These are phyloP conservation scores for Carapus acus DNA, from an alignment of 2,797 vertebrate species.

Conservation along the genomic window DNA sequence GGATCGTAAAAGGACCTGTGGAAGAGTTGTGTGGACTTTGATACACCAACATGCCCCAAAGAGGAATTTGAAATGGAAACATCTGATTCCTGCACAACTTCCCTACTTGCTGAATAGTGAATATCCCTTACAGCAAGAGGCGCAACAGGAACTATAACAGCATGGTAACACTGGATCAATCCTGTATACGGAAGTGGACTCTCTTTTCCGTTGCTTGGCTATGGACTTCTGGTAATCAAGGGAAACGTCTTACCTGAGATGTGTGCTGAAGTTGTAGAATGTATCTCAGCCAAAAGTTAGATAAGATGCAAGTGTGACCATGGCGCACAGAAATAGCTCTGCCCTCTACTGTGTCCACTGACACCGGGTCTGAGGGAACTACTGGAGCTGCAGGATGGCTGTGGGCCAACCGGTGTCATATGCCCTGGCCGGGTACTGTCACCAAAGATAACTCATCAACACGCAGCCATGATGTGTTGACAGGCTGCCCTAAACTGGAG, in stretches of 20 bases:
- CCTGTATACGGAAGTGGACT: too few species aligned
- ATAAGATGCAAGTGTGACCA: constrained; percentile 29
- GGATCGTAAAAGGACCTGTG: too few species aligned
- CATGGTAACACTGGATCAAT: too few species aligned
- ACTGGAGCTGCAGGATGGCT: constrained; percentile 6
- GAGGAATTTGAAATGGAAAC: too few species aligned
- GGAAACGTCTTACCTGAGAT: constrained; percentile 8
- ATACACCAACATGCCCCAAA: too few species aligned
- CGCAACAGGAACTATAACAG: too few species aligned
- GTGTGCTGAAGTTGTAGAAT: background rate
- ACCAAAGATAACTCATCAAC: constrained; percentile 61
- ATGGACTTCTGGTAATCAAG: too few species aligned
- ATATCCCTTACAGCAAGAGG: too few species aligned
- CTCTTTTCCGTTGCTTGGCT: too few species aligned
- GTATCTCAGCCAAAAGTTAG: constrained; percentile 6
- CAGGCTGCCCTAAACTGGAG: constrained; percentile 52
- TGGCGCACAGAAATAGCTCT: constrained; percentile 51
- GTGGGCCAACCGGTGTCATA: constrained; percentile 15
- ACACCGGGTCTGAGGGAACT: constrained; percentile 4
- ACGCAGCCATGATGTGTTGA: constrained; percentile 52
- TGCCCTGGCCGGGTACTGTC: constrained; percentile 21
- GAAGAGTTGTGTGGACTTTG: too few species aligned
- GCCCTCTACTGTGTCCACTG: constrained; percentile 18
- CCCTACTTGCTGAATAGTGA: too few species aligned
- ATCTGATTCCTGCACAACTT: too few species aligned